Base-by-base conservation (phyloP, 2,888 invertebrate species). In the Ischnus inquisitorius region DNA sequence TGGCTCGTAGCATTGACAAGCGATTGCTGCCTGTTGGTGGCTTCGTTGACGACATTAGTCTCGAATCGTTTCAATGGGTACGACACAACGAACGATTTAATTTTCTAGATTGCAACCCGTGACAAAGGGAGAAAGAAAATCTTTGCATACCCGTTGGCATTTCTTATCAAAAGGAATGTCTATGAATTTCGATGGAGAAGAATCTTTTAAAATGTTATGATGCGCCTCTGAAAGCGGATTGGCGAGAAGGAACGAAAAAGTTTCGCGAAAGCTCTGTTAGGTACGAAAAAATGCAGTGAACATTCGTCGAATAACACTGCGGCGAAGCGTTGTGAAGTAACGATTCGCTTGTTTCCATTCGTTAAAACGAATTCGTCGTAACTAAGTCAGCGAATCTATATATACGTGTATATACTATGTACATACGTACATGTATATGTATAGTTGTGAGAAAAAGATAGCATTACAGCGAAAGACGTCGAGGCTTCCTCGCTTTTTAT, bases 11-110 rank as follows among this genome's bases (percentile, higher is more conserved):
- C n/a, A n/a, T n/a, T n/a, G n/a, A n/a, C n/a, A n/a, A n/a, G n/a
- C n/a, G n/a, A n/a, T n/a, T n/a, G n/a, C n/a, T n/a, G 22, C 12
- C 22, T 14, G 46, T 10, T 67, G 46, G 6, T n/a, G n/a, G 48
- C 25, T 67, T 67, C 25, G 46, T 67, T 67, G 46, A 28, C 46
- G 67, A 46, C 48, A 67, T 67, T 48, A 25, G 25, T 1, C 1
- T 3, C 28, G 46, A 67, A 67, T 67, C 46, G 67, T 67, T 48
- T 12, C 46, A 12, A 46, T 46, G 12, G 46, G 12, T 46, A 46
- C 34, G 34, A 34, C 34, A 34, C 8, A 34, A 34, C 34, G 34
- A 34, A 34, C 5, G 6, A 34, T 34, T 34, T 34, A 6, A 34
- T 34, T 34, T 34, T 34, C 1, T 6, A 34, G n/a, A 34, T 34